These are phyloP conservation scores for Eulacestoma nigropectus DNA, from an alignment of 2,113 vertebrate species.

Conservation along the genomic window DNA sequence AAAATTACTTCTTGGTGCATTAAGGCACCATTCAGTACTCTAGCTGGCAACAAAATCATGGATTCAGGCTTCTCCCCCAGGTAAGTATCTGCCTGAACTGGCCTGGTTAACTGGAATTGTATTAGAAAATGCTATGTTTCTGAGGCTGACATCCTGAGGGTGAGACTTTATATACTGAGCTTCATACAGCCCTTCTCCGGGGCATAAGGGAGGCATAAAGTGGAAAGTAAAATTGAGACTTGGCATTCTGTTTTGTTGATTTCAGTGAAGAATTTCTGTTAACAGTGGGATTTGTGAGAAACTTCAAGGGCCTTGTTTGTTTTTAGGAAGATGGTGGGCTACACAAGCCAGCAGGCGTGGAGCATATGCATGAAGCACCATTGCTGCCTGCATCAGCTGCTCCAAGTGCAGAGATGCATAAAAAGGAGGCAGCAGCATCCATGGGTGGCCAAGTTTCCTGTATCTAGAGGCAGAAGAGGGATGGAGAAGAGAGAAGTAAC, in stretches of 20 bases:
- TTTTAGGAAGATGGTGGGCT: not conserved
- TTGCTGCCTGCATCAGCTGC: not conserved
- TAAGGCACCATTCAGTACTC: not conserved
- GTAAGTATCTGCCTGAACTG: not conserved
- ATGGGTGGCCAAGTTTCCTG: not conserved
- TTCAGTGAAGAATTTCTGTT: not conserved
- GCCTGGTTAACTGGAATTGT: not conserved
- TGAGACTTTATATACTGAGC: not conserved
- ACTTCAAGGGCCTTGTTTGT: not conserved
- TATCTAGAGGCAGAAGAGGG: not conserved
- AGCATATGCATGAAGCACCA: not conserved
- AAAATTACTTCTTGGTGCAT: constrained; percentile 10
- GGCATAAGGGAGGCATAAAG: not conserved
- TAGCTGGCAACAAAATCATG: not conserved
- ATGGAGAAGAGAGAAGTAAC: not conserved
- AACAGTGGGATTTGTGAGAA: not conserved
- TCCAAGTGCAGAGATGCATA: not conserved
- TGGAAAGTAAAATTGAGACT: not conserved
- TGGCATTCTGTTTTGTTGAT: not conserved
- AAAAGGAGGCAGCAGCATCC: not conserved
- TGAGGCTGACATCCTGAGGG: not conserved
- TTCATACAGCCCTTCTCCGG: not conserved
- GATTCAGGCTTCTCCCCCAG: not conserved
- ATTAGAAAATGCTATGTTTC: not conserved
- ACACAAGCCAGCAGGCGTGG: not conserved